Evolutionary conservation across 2,113 vertebrate species (phyloP).

Genomic region (Microtus richardsoni): DNA sequence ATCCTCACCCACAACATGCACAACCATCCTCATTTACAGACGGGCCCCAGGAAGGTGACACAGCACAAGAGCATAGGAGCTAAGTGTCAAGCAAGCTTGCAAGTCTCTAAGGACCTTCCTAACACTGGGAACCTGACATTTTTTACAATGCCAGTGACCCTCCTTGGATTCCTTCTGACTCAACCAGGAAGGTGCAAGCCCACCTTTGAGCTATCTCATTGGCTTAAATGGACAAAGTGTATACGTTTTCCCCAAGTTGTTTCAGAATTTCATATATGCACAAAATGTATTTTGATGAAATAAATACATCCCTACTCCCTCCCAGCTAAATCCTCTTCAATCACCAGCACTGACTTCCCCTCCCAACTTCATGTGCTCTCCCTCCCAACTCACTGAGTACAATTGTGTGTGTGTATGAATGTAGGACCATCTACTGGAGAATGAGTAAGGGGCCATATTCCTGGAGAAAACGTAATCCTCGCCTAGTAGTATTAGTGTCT

Average conservation of each 20-base stretch:
- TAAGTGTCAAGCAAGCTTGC: not conserved
- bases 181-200: accelerated
- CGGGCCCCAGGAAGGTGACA: not conserved
- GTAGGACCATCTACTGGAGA: not conserved
- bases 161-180: not conserved
- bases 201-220: not conserved
- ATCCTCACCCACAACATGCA: too few relatives aligned
- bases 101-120: not conserved
- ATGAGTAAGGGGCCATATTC: not conserved
- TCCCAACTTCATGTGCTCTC: too few relatives aligned
- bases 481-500: not conserved
- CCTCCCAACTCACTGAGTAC: not conserved
- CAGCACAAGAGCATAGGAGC: not conserved
- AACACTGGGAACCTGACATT: not conserved
- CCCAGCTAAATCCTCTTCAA: not conserved
- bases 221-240: not conserved
- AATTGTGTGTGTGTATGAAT: not conserved
- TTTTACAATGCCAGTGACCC: not conserved
- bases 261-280: not conserved
- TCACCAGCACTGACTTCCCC: not conserved
- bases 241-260: not conserved
- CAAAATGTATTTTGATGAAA: not conserved
- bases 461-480: not conserved
- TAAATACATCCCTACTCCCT: not conserved
- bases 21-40: not conserved